These are phyloP conservation scores for Daubentonia madagascariensis DNA, from an alignment of 2,113 vertebrate genomes.

Conservation along the genomic window DNA sequence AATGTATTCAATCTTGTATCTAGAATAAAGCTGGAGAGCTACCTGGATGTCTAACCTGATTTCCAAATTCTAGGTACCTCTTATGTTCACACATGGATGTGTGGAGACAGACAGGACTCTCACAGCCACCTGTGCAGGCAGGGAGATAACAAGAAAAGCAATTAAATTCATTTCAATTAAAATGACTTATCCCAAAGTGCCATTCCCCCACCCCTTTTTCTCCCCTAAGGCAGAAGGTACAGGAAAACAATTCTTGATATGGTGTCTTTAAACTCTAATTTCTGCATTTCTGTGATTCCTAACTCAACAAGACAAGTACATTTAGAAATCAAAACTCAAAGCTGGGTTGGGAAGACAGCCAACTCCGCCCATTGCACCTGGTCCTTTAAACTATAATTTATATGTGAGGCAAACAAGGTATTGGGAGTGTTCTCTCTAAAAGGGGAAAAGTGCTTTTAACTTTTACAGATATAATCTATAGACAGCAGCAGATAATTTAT, in stretches of 20 bases:
- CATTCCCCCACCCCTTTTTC: neutral
- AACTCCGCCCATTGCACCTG: constrained; percentile 63
- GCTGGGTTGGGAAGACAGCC: constrained; percentile 49
- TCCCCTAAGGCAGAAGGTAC: constrained; percentile 53
- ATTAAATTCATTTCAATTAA: constrained; percentile 55
- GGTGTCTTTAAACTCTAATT: constrained; percentile 65
- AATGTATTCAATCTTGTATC: neutral
- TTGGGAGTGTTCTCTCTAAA: constrained; percentile 49
- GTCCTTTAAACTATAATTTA: constrained; percentile 70
- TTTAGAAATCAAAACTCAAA: constrained; percentile 62
- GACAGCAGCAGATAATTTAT: constrained; percentile 60
- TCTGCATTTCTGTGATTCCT: constrained; percentile 66
- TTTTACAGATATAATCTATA: constrained; percentile 64
- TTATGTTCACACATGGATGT: neutral
- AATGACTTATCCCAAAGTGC: neutral
- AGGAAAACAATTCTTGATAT: constrained; percentile 42
- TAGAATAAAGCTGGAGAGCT: constrained; percentile 33
- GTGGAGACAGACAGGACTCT: neutral
- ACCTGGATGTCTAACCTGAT: neutral
- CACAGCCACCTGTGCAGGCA: constrained; percentile 44
- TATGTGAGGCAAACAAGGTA: constrained; percentile 38
- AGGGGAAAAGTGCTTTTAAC: constrained; percentile 71
- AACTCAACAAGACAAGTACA: constrained; percentile 68
- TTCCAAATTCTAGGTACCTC: constrained; percentile 49
- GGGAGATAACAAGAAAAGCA: constrained; percentile 16